Conservation (phyloP, 2,888 invertebrate genomes). For the Melanostoma mellinum region DNA sequence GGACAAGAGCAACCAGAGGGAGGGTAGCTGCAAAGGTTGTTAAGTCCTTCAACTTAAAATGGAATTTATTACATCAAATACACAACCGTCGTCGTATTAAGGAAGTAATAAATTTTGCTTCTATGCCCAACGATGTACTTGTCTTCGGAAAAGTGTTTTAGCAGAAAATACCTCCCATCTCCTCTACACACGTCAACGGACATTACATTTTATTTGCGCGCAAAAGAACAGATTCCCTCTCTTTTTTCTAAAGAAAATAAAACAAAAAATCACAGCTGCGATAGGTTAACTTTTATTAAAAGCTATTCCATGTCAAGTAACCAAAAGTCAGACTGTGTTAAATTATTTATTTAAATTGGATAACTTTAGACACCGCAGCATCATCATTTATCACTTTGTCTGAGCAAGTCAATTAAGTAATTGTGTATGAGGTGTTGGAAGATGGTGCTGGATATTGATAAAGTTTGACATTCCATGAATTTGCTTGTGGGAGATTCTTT, state of each 20-base stretch:
- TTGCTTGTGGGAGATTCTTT: background rate
- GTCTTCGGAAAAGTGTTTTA: constrained; percentile 23
- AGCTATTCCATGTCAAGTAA: constrained; percentile 56
- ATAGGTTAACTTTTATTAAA: constrained; percentile 46
- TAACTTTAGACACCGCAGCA: constrained; percentile 13
- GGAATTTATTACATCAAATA: constrained; percentile 61
- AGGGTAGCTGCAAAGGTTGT: too few species aligned
- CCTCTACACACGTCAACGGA: background rate
- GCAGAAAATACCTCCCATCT: constrained; percentile 20
- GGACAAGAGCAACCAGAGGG: constrained; percentile 4
- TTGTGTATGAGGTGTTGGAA: constrained; percentile 1
- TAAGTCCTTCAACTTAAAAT: constrained; percentile 25
- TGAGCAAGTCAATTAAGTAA: constrained; percentile 1
- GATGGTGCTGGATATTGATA: background rate
- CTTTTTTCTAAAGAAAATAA: too few species aligned
- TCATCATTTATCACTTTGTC: constrained; percentile 29
- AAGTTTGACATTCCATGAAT: background rate
- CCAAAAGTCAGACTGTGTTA: constrained; percentile 17
- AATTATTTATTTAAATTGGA: constrained; percentile 39
- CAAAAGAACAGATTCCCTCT: background rate
- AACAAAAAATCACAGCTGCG: background rate
- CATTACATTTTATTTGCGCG: constrained; percentile 16
- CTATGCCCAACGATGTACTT: constrained; percentile 27
- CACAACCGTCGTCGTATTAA: constrained; percentile 25
- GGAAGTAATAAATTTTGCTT: constrained; percentile 49